Conservation (phyloP, 2,797 vertebrate genomes). For the Hyperoplus lanceolatus region DNA sequence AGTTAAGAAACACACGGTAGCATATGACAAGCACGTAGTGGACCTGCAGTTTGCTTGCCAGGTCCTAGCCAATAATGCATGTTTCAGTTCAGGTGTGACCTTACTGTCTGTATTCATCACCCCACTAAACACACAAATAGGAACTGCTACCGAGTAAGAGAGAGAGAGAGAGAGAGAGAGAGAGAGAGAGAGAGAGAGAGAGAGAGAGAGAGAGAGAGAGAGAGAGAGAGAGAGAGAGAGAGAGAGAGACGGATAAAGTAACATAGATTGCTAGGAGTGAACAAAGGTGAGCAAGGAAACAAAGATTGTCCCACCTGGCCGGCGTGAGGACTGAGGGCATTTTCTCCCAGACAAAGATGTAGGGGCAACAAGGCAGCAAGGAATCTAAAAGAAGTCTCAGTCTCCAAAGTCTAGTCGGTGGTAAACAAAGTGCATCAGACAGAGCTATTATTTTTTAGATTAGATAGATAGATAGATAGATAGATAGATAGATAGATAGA, state of each 20-base stretch:
- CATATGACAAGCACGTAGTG: neutral
- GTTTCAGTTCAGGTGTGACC: neutral
- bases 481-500: constrained; percentile 1
- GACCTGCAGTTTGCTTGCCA: neutral
- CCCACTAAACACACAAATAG: neutral
- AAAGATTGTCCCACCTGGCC: constrained; percentile 40
- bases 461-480: constrained; percentile 5
- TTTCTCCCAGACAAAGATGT: constrained; percentile 58
- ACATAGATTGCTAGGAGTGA: no score
- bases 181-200: neutral
- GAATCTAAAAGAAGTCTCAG: constrained; percentile 28
- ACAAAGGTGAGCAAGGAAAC: constrained; percentile 25
- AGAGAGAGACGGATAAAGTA: neutral
- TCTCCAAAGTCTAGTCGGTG: neutral
- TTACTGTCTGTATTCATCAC: neutral
- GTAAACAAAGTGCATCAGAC: neutral
- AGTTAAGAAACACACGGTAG: neutral
- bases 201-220: neutral
- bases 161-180: no score
- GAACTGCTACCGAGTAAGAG: no score
- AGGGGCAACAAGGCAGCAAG: constrained; percentile 44
- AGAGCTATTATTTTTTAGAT: neutral
- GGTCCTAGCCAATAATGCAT: neutral
- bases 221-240: neutral
- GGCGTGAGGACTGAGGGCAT: constrained; percentile 48